Conservation (phyloP, 2,113 vertebrate genomes). For the Mandrillus leucophaeus region DNA sequence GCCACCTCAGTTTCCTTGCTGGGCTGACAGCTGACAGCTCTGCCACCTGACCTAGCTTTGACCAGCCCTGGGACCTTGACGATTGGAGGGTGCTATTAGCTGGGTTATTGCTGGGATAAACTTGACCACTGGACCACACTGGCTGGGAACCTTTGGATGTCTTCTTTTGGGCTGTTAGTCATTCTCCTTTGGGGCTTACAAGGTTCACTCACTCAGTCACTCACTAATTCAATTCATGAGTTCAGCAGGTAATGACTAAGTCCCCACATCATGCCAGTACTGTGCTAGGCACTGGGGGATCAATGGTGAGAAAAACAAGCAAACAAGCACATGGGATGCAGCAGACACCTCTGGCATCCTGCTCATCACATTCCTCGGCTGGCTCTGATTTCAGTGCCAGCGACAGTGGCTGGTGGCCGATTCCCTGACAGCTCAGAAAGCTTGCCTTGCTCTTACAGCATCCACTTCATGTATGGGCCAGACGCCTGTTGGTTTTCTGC, state of each 20-base stretch:
- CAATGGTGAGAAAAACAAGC: neutral
- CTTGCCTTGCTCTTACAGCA: fast-evolving
- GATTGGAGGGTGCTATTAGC: too few relatives aligned
- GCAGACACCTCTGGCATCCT: fast-evolving
- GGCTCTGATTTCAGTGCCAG: neutral
- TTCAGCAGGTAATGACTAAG: neutral
- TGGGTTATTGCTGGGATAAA: neutral
- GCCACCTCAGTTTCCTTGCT: neutral
- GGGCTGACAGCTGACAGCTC: neutral
- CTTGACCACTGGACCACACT: neutral
- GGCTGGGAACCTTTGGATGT: neutral
- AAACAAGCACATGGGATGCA: neutral
- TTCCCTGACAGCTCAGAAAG: neutral
- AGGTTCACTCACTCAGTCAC: neutral
- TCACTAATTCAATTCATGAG: neutral
- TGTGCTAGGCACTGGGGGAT: neutral
- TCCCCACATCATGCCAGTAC: neutral
- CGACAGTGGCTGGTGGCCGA: fast-evolving
- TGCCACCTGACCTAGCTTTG: neutral
- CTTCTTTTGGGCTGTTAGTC: neutral
- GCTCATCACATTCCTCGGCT: neutral
- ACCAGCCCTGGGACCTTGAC: neutral
- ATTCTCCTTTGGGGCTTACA: neutral
- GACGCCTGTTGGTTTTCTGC: neutral
- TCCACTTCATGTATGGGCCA: fast-evolving